Percentiles rank a stretch among this genome's conserved stretches.
These are phyloP conservation scores for Hypotaenidia okinawae DNA, from an alignment of 2,797 vertebrate genomes.

Conservation along the genomic window DNA sequence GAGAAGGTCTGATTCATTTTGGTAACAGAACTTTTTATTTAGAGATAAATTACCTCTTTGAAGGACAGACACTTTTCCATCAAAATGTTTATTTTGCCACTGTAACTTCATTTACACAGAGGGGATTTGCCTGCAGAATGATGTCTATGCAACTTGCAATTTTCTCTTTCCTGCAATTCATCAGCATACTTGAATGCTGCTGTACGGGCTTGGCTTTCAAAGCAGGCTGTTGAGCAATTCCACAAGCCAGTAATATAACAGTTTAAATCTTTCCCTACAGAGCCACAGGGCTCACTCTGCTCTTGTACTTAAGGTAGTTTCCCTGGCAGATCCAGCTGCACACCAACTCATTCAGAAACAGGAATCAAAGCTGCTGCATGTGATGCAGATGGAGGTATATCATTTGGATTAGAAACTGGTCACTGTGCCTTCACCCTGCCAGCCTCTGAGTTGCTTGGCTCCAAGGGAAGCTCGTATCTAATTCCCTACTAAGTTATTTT, in stretches of 20 bases:
- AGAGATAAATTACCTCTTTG: not conserved
- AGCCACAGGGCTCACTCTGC: not conserved
- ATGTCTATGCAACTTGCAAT: not conserved
- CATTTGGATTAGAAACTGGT: not conserved
- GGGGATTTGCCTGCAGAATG: not conserved
- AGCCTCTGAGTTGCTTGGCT: not conserved
- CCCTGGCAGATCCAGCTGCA: not conserved
- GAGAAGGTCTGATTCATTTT: not conserved
- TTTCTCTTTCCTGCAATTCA: not conserved
- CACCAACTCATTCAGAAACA: not conserved
- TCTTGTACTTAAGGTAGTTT: not conserved
- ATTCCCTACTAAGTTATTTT: not conserved
- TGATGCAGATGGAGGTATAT: not conserved
- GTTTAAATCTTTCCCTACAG: not conserved
- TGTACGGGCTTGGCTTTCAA: not conserved
- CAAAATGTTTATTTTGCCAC: not conserved
- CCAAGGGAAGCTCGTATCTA: not conserved
- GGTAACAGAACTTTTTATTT: not conserved
- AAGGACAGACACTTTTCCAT: not conserved
- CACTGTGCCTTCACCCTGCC: not conserved
- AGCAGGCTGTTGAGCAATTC: not conserved
- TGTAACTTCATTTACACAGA: not conserved
- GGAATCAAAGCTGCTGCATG: not conserved
- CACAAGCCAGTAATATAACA: not conserved
- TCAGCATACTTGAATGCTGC: not conserved